Base-by-base conservation (phyloP, 2,888 invertebrate species). In the Napeogenes inachia region DNA sequence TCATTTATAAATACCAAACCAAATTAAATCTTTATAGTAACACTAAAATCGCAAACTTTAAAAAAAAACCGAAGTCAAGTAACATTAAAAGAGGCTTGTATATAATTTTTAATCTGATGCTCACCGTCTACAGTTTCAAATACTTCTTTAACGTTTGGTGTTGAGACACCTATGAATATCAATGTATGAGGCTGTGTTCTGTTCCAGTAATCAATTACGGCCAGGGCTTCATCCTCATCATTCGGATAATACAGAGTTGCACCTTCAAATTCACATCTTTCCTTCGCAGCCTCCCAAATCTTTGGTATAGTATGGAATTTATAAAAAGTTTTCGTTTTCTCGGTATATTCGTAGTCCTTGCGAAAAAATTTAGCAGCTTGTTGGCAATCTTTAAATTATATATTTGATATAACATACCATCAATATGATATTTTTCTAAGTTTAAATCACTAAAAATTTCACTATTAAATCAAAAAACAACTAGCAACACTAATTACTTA, bases 221-320 rank as follows among this genome's bases (percentile, higher is more conserved):
- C 68, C 5, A 74, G 56, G 0, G 77, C 80, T 60, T 89, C 89
- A 0, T 65, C 64, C 0, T 76, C 65, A 57, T 83, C 74, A 13
- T 79, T 77, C 2, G 88, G 82, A 45, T 82, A 83, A 66, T 82
- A 85, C 1, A 89, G 65, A 5, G 65, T 69, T 1, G 83, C 80
- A 0, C 86, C 86, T 71, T 87, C 87, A 33, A 71, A 45, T 0
- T 71, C 73, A 63, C 87, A 87, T n/a, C 65, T 68, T 4, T 64
- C 71, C 64, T 78, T 81, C 0, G 85, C 86, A 0, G 80, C 77
- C 4, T 70, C 53, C 85, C 85, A 87, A 6, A 69, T 71, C 62
- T 73, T 78, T 3, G 73, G 74, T 21, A 79, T 56, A 0, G 82
- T 82, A 57, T 87, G 83, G 33, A 86, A 73, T 71, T 88, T 88